phyloP scores from a whole-genome alignment of 1,140 invertebrate species.

The Dendroctonus ponderosae region DNA sequence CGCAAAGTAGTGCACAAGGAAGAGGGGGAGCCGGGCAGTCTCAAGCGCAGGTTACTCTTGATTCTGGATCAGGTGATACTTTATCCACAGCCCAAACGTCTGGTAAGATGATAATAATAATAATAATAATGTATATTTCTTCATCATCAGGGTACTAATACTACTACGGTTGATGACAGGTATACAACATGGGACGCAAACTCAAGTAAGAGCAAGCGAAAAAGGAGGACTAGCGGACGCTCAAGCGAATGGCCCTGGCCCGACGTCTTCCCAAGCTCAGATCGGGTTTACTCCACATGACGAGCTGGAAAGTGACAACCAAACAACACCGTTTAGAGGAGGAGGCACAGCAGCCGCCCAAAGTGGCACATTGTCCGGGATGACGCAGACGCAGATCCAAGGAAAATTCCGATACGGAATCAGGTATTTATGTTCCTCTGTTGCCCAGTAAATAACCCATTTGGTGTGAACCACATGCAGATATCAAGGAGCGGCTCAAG shows the following conservation, averaged over 20 bases:
- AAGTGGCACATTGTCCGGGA: slow-evolving; percentile 68
- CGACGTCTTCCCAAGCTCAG: slow-evolving; percentile 81
- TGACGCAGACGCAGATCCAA: slow-evolving; percentile 76
- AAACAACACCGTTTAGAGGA: slow-evolving; percentile 62
- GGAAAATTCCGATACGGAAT: slow-evolving; percentile 76
- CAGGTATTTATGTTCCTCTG: slow-evolving; percentile 43
- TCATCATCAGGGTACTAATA: background rate
- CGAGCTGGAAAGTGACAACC: slow-evolving; percentile 52
- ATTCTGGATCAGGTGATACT: slow-evolving; percentile 69
- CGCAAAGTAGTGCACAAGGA: slow-evolving; percentile 71
- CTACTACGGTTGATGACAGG: slow-evolving; percentile 30
- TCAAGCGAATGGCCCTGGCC: slow-evolving; percentile 77
- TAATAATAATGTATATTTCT: too few species aligned
- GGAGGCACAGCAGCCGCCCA: slow-evolving; percentile 75
- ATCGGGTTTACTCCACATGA: slow-evolving; percentile 77
- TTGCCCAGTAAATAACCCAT: background rate
- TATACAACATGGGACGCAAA: slow-evolving; percentile 68
- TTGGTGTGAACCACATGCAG: background rate
- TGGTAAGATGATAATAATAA: slow-evolving; percentile 52
- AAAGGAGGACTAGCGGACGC: slow-evolving; percentile 81
- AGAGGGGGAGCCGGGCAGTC: slow-evolving; percentile 70
- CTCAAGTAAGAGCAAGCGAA: slow-evolving; percentile 72
- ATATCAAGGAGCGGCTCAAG: slow-evolving; percentile 77
- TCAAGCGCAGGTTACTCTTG: slow-evolving; percentile 72
- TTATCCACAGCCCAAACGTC: slow-evolving; percentile 71